phyloP scores from a whole-genome alignment of 1,140 invertebrate genomes.

The Pygmarrhopalites habei region DNA sequence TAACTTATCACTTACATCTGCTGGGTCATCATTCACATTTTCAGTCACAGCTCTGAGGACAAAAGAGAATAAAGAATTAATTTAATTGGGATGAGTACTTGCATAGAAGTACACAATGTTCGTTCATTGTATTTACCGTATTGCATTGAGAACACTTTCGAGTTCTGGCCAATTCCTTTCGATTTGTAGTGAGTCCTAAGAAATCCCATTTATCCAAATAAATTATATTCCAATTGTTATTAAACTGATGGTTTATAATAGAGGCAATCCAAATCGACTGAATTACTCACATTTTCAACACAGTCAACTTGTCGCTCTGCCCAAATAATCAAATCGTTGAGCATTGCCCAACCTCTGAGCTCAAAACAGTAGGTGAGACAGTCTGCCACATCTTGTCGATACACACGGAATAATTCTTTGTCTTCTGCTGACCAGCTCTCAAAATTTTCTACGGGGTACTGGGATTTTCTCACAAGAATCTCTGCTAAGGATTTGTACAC shows the following conservation, averaged over 20 bases:
- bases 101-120: no score
- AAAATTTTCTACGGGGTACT: slow-evolving; percentile 25
- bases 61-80: no score
- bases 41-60: slow-evolving; percentile 34
- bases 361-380: slow-evolving; percentile 38
- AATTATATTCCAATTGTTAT: no score
- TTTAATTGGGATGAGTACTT: no score
- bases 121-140: no score
- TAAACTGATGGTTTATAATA: no score
- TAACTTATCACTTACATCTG: no score
- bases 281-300: slow-evolving; percentile 26
- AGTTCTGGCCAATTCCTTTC: slow-evolving; percentile 17
- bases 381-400: slow-evolving; percentile 37
- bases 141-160: slow-evolving; percentile 25
- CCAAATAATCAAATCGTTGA: slow-evolving; percentile 33
- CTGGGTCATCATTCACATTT: slow-evolving; percentile 36
- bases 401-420: slow-evolving; percentile 35
- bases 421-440: slow-evolving; percentile 33
- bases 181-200: slow-evolving; percentile 19
- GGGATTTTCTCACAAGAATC: slow-evolving; percentile 33
- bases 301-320: slow-evolving; percentile 20
- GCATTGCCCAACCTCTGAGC: slow-evolving; percentile 33
- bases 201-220: not conserved
- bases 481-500: slow-evolving; percentile 33
- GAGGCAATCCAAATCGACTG: no score